Conservation (phyloP, 92 coral and sea anemone species). For the Umimayanthus kanabou region DNA sequence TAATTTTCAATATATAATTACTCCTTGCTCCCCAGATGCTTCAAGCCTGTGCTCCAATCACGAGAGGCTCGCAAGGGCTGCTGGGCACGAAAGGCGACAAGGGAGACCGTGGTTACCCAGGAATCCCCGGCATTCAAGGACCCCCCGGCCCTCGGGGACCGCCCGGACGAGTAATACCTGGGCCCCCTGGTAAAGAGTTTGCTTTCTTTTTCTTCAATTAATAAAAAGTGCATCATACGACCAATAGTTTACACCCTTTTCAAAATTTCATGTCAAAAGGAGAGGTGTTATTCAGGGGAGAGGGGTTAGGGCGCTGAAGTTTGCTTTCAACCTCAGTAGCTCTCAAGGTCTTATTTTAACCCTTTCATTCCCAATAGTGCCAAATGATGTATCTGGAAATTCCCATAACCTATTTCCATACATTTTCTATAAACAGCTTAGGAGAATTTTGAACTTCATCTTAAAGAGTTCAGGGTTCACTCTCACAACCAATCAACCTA, state of each 20-base stretch:
- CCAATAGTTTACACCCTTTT: neutral
- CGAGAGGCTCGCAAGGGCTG: constrained; percentile 8
- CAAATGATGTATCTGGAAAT: no score
- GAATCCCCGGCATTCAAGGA: constrained; percentile 52
- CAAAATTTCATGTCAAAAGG: no score
- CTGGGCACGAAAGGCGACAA: constrained; percentile 47
- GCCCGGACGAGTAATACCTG: constrained; percentile 25
- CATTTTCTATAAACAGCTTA: no score
- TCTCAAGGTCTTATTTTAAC: no score
- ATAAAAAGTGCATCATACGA: neutral
- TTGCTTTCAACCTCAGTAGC: no score
- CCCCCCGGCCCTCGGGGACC: constrained; percentile 36
- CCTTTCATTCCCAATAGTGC: neutral
- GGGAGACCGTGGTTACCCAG: constrained; percentile 53
- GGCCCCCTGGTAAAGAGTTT: constrained; percentile 28
- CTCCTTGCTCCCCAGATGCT: constrained; percentile 8
- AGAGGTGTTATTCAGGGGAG: no score
- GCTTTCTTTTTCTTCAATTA: neutral
- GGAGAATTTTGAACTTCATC: no score
- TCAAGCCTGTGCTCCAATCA: constrained; percentile 30
- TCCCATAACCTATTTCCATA: no score
- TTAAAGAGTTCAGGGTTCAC: no score
- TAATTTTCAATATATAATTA: no score
- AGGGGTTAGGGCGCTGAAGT: no score
- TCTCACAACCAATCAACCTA: no score